Percentiles rank a stretch among this genome's conserved stretches.
Conservation (phyloP, 2,113 vertebrate genomes). For the Rafetus swinhoei region DNA sequence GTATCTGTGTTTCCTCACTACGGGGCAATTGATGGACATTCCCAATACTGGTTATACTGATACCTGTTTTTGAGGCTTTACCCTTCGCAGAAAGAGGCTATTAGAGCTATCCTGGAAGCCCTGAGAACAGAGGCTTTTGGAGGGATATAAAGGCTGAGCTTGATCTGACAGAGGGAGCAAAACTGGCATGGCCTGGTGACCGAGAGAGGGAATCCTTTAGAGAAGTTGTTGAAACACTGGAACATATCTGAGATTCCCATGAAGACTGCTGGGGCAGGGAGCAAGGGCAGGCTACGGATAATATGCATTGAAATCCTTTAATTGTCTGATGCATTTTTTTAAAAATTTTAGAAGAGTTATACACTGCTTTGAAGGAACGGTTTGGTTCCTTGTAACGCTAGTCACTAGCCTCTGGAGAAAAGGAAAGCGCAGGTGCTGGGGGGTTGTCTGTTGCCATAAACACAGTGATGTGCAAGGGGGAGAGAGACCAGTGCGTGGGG, state of each 20-base stretch:
- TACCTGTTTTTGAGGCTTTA: background rate
- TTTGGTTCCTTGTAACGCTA: background rate
- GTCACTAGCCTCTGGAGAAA: too few species aligned
- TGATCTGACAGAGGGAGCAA: background rate
- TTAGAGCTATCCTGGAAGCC: background rate
- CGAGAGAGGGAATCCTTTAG: background rate
- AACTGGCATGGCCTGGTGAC: background rate
- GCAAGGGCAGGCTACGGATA: background rate
- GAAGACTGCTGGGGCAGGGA: background rate
- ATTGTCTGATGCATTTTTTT: background rate
- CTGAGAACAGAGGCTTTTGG: background rate
- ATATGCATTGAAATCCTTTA: background rate
- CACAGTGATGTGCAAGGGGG: too few species aligned
- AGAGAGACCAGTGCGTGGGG: too few species aligned
- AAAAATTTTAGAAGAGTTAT: background rate
- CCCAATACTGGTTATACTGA: background rate
- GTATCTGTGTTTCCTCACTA: background rate
- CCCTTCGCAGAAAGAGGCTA: background rate
- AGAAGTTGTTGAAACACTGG: background rate
- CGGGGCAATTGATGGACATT: background rate
- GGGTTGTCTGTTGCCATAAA: too few species aligned
- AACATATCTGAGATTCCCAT: background rate
- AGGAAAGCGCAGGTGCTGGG: too few species aligned
- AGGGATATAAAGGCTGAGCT: background rate
- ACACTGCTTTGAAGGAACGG: background rate